Conservation (phyloP, 2,888 invertebrate species). For the Cephonodes hylas region DNA sequence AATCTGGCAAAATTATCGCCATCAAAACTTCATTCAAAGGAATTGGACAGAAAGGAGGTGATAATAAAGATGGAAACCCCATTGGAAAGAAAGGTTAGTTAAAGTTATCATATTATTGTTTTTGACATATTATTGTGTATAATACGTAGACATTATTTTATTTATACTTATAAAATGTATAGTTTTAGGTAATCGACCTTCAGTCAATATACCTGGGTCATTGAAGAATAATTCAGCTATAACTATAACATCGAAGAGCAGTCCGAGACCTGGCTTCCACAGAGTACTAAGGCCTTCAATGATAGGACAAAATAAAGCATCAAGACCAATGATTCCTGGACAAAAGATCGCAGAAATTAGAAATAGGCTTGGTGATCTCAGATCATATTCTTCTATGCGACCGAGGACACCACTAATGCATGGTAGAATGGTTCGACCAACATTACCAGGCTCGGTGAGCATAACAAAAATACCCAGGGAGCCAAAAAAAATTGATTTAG, state of each 20-base stretch:
- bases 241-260: slow-evolving; percentile 79
- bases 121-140: slow-evolving; percentile 1
- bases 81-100: slow-evolving; percentile 71
- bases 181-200: slow-evolving; percentile 69
- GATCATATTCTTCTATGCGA: slow-evolving; percentile 56
- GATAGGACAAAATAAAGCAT: slow-evolving; percentile 58
- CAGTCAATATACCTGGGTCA: slow-evolving; percentile 68
- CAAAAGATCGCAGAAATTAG: slow-evolving; percentile 70
- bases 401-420: slow-evolving; percentile 53
- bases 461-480: slow-evolving; percentile 69
- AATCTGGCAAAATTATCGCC: slow-evolving; percentile 96
- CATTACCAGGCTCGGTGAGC: slow-evolving; percentile 67
- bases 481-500: slow-evolving; percentile 45
- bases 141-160: background rate
- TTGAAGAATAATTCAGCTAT: slow-evolving; percentile 83
- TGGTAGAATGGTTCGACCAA: slow-evolving; percentile 57
- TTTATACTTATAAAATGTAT: slow-evolving; percentile 24
- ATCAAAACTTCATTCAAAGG: slow-evolving; percentile 89
- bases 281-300: slow-evolving; percentile 63
- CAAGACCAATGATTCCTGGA: slow-evolving; percentile 60
- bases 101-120: background rate
- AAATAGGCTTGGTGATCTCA: slow-evolving; percentile 60
- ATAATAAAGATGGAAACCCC: slow-evolving; percentile 57
- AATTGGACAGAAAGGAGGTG: slow-evolving; percentile 75
- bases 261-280: slow-evolving; percentile 59